Evolutionary conservation across 2,797 vertebrate genomes (phyloP), one percentile per base, ranked within the genome.

Genomic region (Varecia variegata): DNA sequence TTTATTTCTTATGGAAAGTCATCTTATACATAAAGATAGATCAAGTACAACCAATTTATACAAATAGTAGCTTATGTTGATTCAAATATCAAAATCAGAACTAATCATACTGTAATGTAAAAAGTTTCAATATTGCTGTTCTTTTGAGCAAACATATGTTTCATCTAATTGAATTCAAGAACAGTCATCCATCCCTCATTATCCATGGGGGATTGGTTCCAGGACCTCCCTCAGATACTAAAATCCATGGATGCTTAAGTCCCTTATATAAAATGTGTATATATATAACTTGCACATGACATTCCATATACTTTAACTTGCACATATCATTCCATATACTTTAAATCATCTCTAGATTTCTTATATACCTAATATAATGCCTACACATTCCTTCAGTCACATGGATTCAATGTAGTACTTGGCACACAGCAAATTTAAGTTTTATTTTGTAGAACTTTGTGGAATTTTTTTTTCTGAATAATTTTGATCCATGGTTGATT

Each of bases 1-100:
- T 96, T 91, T 43, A 67, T 96, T 88, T 76, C 30, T 65, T 84
- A 85, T 90, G 35, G 7, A 60, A 87, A 45, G 20, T 52, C 11
- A 50, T 58, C 86, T 88, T 77, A 65, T 56, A 90, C 18, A 54
- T 54, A 87, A 81, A 94, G 30, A 88, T 91, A 21, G 4, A 83
- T 38, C 13, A 65, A 54, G n/a, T 81, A 83, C 17, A 71, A 81
- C 12, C 4, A 52, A n/a, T 87, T 3, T 67, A 20, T 82, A 32
- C 21, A 79, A 35, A 58, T 67, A 32, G 15, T 91, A 18, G 52
- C 43, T 91, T 90, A 43, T 65, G 43, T 38, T 76, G 65, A 82
- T 92, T 95, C 68, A 68, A 60, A 38, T 91, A 71, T 38, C n/a
- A 88, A 8, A 62, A 56, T 81, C 35, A 83, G 25, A 82, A 74